Conservation (phyloP, 2,113 vertebrate species). For the Prochilodus magdalenae region DNA sequence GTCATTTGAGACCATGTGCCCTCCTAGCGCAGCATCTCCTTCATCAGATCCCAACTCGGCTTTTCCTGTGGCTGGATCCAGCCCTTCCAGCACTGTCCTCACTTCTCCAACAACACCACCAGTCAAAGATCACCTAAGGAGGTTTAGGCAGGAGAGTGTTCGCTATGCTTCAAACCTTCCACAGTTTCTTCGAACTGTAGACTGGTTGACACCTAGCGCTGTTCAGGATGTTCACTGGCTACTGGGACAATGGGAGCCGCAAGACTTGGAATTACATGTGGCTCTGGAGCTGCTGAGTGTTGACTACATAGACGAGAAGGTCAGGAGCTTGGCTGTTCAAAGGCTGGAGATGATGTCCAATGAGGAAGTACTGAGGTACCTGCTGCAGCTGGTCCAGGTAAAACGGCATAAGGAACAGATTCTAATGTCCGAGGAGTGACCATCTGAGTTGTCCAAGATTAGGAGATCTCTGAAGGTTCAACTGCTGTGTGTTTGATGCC, state of each 20-base stretch:
- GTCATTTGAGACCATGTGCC: conserved; percentile 7
- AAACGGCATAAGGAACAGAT: background rate
- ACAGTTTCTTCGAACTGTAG: conserved; percentile 70
- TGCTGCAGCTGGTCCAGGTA: conserved; percentile 83
- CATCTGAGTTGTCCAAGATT: background rate
- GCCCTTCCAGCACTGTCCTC: background rate
- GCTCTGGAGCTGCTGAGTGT: conserved; percentile 79
- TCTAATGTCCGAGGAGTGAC: background rate
- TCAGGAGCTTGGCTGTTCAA: conserved; percentile 74
- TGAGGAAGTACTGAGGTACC: conserved; percentile 76
- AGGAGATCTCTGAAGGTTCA: background rate
- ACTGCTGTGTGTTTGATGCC: background rate
- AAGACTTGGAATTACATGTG: conserved; percentile 72
- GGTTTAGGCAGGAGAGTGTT: conserved; percentile 68
- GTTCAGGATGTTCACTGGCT: conserved; percentile 80
- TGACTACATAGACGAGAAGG: conserved; percentile 73
- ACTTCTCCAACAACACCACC: conserved; percentile 13
- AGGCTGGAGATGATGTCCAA: conserved; percentile 75
- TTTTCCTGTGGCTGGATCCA: background rate
- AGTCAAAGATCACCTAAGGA: conserved; percentile 50
- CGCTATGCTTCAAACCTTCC: conserved; percentile 73
- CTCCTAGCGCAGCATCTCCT: conserved; percentile 23
- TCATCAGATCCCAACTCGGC: conserved; percentile 21
- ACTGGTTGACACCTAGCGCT: conserved; percentile 70
- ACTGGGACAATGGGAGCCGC: conserved; percentile 68